phyloP scores from a whole-genome alignment of 2,797 vertebrate species.

The Leuciscus waleckii region DNA sequence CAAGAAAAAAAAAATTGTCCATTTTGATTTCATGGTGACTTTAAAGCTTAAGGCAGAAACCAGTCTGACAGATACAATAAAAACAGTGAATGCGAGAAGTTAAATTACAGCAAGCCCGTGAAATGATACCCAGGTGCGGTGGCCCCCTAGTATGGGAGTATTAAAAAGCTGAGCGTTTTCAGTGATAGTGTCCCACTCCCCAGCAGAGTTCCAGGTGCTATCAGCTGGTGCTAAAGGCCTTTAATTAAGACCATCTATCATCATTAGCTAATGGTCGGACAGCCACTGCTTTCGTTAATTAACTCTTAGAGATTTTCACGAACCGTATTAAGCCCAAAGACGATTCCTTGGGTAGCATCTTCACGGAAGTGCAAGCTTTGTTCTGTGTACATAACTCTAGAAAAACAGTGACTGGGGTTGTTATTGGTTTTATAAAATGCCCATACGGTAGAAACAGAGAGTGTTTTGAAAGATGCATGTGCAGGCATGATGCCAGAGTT shows the following conservation, averaged over 20 bases:
- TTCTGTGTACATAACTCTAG: constrained; percentile 25
- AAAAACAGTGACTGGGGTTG: neutral
- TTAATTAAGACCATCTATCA: constrained; percentile 85
- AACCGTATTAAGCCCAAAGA: constrained; percentile 70
- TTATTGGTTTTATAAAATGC: neutral
- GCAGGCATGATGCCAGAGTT: constrained; percentile 22
- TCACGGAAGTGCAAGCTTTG: constrained; percentile 33
- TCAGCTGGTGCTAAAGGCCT: constrained; percentile 79
- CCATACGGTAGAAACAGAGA: neutral
- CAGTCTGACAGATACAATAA: constrained; percentile 9
- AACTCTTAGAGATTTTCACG: constrained; percentile 73
- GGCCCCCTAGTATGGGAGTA: neutral
- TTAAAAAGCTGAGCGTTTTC: constrained; percentile 55
- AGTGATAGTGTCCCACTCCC: constrained; percentile 47
- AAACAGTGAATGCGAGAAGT: constrained; percentile 14
- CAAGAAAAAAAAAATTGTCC: neutral
- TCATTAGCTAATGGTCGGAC: constrained; percentile 80
- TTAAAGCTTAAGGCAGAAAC: neutral
- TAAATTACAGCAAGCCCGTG: constrained; percentile 24
- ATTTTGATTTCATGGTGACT: neutral
- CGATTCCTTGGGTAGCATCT: constrained; percentile 52
- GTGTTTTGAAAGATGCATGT: constrained; percentile 11
- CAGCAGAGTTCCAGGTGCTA: constrained; percentile 75
- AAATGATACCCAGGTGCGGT: constrained; percentile 58
- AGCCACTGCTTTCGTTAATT: constrained; percentile 73